phyloP scores from a whole-genome alignment of 1,140 invertebrate species.

The Steinernema khuongi region DNA sequence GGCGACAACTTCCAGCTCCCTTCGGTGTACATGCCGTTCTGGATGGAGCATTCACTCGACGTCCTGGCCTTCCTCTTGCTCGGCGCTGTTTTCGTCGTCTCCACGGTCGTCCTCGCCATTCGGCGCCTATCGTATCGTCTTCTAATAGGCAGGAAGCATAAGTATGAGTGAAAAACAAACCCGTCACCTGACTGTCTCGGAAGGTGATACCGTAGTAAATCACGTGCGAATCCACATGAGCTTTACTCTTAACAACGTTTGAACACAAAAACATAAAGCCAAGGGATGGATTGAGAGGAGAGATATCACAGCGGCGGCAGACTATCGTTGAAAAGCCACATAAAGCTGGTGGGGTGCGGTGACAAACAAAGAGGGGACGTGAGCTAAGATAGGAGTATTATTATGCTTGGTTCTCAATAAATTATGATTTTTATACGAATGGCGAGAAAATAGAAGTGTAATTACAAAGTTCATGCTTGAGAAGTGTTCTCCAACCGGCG shows the following conservation, averaged over 20 bases:
- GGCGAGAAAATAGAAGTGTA: constrained; percentile 19
- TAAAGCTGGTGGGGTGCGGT: constrained; percentile 8
- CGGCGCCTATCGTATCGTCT: no score
- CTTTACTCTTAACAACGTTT: background rate
- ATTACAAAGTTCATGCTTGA: constrained; percentile 24
- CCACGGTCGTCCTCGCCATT: background rate
- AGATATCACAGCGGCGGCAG: background rate
- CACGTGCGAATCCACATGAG: no score
- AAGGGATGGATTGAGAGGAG: background rate
- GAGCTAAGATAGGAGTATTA: constrained; percentile 19
- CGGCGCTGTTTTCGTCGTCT: background rate
- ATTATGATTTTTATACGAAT: background rate
- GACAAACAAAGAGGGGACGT: constrained; percentile 10
- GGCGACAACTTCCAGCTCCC: background rate
- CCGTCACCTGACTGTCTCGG: background rate
- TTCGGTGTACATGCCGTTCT: constrained; percentile 1
- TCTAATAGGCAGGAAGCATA: background rate
- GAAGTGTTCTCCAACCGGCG: constrained; percentile 25
- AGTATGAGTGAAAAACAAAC: background rate
- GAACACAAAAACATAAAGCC: background rate
- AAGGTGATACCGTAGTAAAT: background rate
- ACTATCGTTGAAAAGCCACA: background rate
- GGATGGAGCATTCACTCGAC: background rate
- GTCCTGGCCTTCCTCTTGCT: background rate
- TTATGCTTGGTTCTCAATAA: constrained; percentile 5